phyloP scores from a whole-genome alignment of 1,140 invertebrate species.

The Heliconius hewitsoni region DNA sequence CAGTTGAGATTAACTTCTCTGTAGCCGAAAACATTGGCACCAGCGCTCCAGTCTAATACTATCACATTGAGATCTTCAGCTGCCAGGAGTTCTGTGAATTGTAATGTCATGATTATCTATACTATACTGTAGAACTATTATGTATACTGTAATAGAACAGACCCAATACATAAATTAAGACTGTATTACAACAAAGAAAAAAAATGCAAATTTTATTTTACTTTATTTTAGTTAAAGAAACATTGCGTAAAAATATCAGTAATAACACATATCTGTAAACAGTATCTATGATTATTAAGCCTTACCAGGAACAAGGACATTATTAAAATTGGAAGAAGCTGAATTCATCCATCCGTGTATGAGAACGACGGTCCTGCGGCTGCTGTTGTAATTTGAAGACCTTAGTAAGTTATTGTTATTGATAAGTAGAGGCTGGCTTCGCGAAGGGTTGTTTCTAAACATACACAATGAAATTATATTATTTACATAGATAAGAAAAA shows the following conservation, averaged over 20 bases:
- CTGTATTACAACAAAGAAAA: too few species aligned
- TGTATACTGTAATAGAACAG: too few species aligned
- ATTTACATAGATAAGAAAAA: not conserved
- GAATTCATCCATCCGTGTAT: constrained; percentile 55
- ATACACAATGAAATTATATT: not conserved
- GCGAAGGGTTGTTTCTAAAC: constrained; percentile 47
- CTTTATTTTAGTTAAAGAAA: too few species aligned
- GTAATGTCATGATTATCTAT: too few species aligned
- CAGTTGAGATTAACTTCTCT: constrained; percentile 76
- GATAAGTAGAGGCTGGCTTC: constrained; percentile 50
- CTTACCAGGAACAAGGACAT: constrained; percentile 50
- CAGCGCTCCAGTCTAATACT: constrained; percentile 81
- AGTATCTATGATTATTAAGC: not conserved
- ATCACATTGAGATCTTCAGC: constrained; percentile 81
- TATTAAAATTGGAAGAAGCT: constrained; percentile 45
- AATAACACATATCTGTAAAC: not conserved
- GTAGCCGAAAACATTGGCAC: constrained; percentile 71
- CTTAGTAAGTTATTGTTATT: constrained; percentile 38
- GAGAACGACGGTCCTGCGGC: constrained; percentile 51
- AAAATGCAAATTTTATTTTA: too few species aligned
- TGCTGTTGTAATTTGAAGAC: constrained; percentile 44
- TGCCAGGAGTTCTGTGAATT: constrained; percentile 64
- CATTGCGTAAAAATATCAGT: not conserved
- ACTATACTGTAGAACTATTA: too few species aligned
- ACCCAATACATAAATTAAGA: too few species aligned